Evolutionary conservation across 1,140 invertebrate genomes (phyloP).

Genomic region (Philotrypesis tridentata): DNA sequence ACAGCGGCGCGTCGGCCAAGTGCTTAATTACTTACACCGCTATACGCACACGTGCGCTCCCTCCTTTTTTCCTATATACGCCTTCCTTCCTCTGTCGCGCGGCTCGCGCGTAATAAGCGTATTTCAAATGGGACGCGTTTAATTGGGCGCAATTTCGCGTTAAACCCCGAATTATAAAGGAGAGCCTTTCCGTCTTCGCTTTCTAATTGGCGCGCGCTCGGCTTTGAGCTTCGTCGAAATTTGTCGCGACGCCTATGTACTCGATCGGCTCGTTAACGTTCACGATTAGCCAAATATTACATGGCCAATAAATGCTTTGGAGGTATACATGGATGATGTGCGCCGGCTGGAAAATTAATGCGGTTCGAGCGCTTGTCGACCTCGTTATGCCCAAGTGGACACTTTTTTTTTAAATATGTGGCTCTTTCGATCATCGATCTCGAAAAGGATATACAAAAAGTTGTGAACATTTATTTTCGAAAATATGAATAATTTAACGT

Average conservation of each 20-base stretch:
- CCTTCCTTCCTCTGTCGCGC: constrained; percentile 3
- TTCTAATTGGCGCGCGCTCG: constrained; percentile 31
- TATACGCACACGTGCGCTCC: no score
- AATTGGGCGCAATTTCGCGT: constrained; percentile 35
- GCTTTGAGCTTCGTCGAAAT: neutral
- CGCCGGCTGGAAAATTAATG: no score
- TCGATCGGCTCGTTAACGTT: neutral
- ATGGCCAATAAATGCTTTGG: no score
- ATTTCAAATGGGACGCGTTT: constrained; percentile 10
- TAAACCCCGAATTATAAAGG: constrained; percentile 19
- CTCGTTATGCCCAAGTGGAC: no score
- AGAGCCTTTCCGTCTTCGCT: constrained; percentile 29
- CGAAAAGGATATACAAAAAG: no score
- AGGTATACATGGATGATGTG: no score
- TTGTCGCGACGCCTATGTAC: no score
- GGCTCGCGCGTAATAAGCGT: constrained; percentile 1
- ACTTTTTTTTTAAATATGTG: no score
- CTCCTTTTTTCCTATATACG: constrained; percentile 3
- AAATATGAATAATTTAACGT: no score
- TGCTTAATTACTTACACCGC: constrained; percentile 20
- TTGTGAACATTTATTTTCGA: no score
- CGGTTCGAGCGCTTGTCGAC: no score
- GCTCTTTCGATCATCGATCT: no score
- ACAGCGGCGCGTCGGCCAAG: neutral
- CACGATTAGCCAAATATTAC: neutral